Evolutionary conservation across 1,140 invertebrate genomes (phyloP), one percentile per base, ranked within the genome.

Genomic region (Drosophila equinoxialis): DNA sequence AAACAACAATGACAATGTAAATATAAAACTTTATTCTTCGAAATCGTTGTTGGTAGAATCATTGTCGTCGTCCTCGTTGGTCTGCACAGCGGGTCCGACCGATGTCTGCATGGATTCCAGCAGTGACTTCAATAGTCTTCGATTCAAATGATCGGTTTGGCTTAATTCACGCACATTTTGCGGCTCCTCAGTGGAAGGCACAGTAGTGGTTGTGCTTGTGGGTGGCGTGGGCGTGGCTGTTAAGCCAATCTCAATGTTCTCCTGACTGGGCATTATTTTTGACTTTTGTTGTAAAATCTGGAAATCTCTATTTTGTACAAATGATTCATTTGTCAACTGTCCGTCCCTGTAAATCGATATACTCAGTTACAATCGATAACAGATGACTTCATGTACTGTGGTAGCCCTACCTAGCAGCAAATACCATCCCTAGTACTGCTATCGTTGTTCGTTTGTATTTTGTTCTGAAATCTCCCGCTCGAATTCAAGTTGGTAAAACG

Each of bases 61-160:
- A 45, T 68, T 73, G 13, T 60, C 62, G 2, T 30, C 64, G 33
- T 78, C 42, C n/a, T 78, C 75, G 26, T 65, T 14, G 51, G 59
- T 62, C 20, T 23, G 26, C 20, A 65, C 26, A 13, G 51, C 45
- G n/a, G 65, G 23, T 6, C 74, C 80, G 13, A 63, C 65, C 11
- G 65, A 45, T 5, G 68, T 41, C 72, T 91, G 87, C 72, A 91
- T 87, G 5, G 78, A 78, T 10, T 87, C 77, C n/a, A 91, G 60
- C 26, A 91, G 73, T 13, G 84, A 90, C 51, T 90, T 84, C 0
- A 91, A 59, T 0, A 91, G 71, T 4, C 83, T 85, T 35, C 87
- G 79, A 33, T 91, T 91, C 0, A 91, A 63, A 39, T 89, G 81
- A 69, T 91, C 90, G 10, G 90, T 91, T 74, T 91, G 90, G 3